Percentiles rank a stretch among this genome's conserved stretches.
These are phyloP conservation scores for Aphis craccivora DNA, from an alignment of 1,140 invertebrate genomes.

Conservation along the genomic window DNA sequence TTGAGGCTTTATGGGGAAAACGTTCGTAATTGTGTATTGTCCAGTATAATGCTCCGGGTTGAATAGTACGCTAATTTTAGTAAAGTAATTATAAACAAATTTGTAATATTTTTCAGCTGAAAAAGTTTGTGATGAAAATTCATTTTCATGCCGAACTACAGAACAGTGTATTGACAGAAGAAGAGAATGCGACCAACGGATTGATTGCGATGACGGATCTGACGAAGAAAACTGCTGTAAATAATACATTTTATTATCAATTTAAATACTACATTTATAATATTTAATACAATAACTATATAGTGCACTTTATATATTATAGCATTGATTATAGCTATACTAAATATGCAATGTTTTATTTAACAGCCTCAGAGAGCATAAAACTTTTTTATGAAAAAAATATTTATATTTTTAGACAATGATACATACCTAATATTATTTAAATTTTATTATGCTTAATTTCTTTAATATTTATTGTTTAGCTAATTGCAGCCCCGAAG, in stretches of 20 bases:
- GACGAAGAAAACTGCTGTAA: constrained; percentile 81
- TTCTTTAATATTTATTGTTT: not conserved
- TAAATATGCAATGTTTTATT: not conserved
- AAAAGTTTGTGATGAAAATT: constrained; percentile 61
- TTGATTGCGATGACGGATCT: constrained; percentile 76
- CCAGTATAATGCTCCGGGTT: not conserved
- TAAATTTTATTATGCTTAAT: too few relatives aligned
- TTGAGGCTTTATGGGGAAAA: constrained; percentile 18
- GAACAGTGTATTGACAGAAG: constrained; percentile 67
- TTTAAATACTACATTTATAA: not conserved
- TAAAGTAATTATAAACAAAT: not conserved
- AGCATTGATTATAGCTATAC: too few relatives aligned
- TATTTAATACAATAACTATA: not conserved
- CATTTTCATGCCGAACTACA: constrained; percentile 68
- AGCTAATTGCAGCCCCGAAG: constrained; percentile 66
- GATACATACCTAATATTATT: not conserved
- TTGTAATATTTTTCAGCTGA: constrained; percentile 1
- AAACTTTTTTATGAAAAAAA: not conserved
- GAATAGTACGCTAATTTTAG: not conserved
- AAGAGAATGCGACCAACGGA: constrained; percentile 73
- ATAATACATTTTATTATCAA: not conserved
- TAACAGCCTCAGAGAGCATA: not conserved
- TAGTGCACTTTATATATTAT: not conserved
- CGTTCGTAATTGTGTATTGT: constrained; percentile 22
- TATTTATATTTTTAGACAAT: not conserved